Evolutionary conservation across 2,113 vertebrate species (phyloP), one percentile per base, ranked within the genome.

Genomic region (Pachyramphus minor): DNA sequence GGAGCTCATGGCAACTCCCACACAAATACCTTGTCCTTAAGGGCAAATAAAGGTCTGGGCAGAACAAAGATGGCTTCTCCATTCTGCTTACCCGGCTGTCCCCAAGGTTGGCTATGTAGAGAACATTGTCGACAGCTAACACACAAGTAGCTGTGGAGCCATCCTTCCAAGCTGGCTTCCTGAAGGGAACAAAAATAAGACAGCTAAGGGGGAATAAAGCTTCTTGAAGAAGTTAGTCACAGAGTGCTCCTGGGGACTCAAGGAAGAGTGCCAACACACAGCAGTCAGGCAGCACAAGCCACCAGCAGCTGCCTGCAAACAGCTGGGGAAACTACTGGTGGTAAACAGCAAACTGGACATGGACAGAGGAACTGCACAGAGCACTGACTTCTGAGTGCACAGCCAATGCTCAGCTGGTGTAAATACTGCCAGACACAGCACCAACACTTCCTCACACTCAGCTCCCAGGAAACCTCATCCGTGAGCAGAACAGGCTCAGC

Each of bases 151-250:
- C 99, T 18, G 99, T 99, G 81, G 99, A 99, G 28, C 99, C 99
- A 55, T 99, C 99, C 92, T 99, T 99, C 99, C 99, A 99, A 1
- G 98, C 99, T 10, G 99, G 99, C 88, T 99, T 99, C 98, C 99
- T 99, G 96, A 41, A 91, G 42, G 41, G 72, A 96, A 35, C 56
- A 86, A 52, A 95, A 59, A 76, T 9, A 27, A 22, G 7, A 52
- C 93, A 52, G 69, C 9, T 56, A 71, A 83, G 41, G 14, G 27
- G n/a, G 27, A 12, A 44, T 23, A 49, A 24, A 53, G 3, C n/a
- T 73, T 33, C 37, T 63, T 63, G 18, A 28, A 68, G 13, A 8
- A 82, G 53, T 37, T 12, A 50, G 18, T 55, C 37, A 79, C 47
- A 67, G 14, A 42, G n/a, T 2, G 18, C 3, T 72, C 27, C 7